phyloP scores from a whole-genome alignment of 2,888 invertebrate genomes.

The Phengaris alcon region DNA sequence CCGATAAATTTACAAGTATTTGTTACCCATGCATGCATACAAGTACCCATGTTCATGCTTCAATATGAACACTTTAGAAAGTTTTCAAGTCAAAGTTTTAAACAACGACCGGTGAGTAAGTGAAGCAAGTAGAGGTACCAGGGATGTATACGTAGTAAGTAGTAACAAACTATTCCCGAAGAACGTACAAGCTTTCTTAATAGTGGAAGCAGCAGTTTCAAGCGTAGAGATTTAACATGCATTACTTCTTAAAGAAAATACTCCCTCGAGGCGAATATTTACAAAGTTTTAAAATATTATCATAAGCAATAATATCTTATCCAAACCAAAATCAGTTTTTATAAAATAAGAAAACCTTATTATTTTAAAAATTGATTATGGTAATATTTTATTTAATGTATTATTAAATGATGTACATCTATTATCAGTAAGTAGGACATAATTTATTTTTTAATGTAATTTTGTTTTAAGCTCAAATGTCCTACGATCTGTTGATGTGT shows the following conservation, averaged over 20 bases:
- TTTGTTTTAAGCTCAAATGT: no score
- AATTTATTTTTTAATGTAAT: no score
- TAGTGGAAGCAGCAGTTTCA: background rate
- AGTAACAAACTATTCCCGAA: conserved; percentile 15
- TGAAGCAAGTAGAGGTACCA: conserved; percentile 1
- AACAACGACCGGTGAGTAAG: background rate
- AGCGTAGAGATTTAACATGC: background rate
- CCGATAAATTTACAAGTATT: conserved; percentile 6
- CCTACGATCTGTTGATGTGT: no score
- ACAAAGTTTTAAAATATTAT: background rate
- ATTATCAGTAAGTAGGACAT: no score
- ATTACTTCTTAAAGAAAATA: background rate
- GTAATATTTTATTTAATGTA: no score
- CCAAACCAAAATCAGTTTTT: no score
- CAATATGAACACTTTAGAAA: background rate
- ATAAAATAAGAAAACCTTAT: no score
- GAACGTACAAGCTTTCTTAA: conserved; percentile 10
- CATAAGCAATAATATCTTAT: no score
- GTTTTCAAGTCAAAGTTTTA: background rate
- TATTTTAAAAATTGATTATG: no score
- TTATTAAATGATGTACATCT: no score
- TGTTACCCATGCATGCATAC: no score
- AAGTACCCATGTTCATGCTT: background rate
- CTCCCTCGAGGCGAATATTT: background rate
- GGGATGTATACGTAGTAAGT: background rate